A percentile compares a stretch with the other conserved stretches of the same genome.
These are phyloP conservation scores for Anniella stebbinsi DNA, from an alignment of 2,797 vertebrate genomes.

Conservation along the genomic window DNA sequence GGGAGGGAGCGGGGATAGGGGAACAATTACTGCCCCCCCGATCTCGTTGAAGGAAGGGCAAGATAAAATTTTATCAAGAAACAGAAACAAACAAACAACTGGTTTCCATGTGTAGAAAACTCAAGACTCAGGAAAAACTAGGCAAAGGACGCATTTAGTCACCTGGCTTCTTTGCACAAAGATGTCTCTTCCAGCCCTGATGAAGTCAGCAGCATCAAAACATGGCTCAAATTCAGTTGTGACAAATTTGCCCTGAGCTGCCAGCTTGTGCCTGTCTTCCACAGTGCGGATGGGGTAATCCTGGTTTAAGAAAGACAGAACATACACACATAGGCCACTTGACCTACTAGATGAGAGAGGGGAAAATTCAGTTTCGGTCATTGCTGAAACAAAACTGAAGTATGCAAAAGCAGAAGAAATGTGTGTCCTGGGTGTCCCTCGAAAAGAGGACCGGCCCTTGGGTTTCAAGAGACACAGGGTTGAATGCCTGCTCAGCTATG, in stretches of 20 bases:
- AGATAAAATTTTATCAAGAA: too few relatives aligned
- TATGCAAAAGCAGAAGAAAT: too few relatives aligned
- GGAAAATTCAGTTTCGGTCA: background rate
- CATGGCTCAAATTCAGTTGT: conserved; percentile 98
- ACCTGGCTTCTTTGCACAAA: conserved; percentile 99
- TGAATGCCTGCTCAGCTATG: background rate
- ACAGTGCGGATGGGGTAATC: conserved; percentile 93
- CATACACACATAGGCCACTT: too few relatives aligned
- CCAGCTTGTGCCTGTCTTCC: conserved; percentile 95
- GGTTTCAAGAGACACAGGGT: too few relatives aligned
- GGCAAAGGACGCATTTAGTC: conserved; percentile 43
- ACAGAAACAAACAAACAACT: background rate
- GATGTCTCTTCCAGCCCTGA: conserved; percentile 95
- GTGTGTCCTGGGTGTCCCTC: background rate
- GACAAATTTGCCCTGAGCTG: conserved; percentile 96
- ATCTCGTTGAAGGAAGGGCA: background rate
- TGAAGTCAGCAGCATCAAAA: conserved; percentile 98
- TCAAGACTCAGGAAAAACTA: background rate
- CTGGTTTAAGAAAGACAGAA: conserved; percentile 72
- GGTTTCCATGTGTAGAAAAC: background rate
- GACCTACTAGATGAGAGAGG: too few relatives aligned
- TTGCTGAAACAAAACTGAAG: background rate
- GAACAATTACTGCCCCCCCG: too few relatives aligned
- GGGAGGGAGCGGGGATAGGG: too few relatives aligned
- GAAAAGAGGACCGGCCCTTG: background rate